Evolutionary conservation across 2,888 invertebrate genomes (phyloP), one percentile per base, ranked within the genome.

Genomic region (Sarcophaga variegata): DNA sequence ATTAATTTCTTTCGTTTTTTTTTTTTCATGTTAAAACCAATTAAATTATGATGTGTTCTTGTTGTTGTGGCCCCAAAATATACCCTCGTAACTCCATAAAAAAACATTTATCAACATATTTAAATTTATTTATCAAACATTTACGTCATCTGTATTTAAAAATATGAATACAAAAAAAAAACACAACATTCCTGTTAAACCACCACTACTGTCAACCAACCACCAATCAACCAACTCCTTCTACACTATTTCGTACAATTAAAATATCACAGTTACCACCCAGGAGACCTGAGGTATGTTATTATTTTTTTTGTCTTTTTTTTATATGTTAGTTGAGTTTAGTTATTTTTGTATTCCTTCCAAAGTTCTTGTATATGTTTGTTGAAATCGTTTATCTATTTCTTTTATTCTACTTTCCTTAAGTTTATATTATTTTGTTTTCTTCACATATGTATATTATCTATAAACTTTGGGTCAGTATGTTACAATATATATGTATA

Each of bases 251-350:
- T 62, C 72, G 49, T 78, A 67, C 27, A 83, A 83, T 67, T 67
- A 66, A 67, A 83, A 78, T 25, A 72, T 60, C 71, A 82, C 95
- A 97, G 97, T 95, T 96, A 95, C 97, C 97, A 94, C 96, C 97
- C 94, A 95, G 97, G 95, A 97, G 96, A 95, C 97, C 97, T 93
- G 97, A 97, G 97, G 97, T 97, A 96, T 95, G 97, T 96, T 91
- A 89, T 88, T 80, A 14, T 54, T 70, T 83, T 64, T 83, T 74
- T 81, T 79, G 72, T 89, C 90, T 91, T 89, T n/a, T n/a, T n/a
- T 86, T 77, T 87, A 85, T 87, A 81, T 81, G 81, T 83, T 75
- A 37, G 37, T 37, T 37, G 37, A 37, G 37, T 37, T 37, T 3
- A 37, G 37, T 37, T 88, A 81, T 88, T 88, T 87, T 81, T 88